A percentile compares a stretch with the other conserved stretches of the same genome.
Evolutionary conservation across 1,140 invertebrate species (phyloP).

Genomic region (Helicoverpa armigera): DNA sequence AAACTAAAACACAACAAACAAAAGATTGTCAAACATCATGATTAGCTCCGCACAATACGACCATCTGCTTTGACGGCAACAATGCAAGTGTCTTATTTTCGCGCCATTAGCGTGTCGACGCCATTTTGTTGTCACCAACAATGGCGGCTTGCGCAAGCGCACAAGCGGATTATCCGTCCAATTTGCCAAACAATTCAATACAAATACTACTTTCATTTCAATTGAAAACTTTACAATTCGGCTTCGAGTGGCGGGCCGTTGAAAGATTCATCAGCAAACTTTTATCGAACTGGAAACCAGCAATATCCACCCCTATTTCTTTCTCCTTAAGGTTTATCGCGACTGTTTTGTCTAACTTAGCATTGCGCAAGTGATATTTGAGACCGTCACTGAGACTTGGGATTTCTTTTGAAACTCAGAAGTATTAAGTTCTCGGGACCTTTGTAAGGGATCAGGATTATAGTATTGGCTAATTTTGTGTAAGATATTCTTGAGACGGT

Average conservation of each 20-base stretch:
- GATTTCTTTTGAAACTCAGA: conserved; percentile 57
- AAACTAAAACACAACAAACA: conserved; percentile 1
- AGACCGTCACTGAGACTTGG: conserved; percentile 65
- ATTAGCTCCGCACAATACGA: conserved; percentile 26
- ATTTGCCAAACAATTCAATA: conserved; percentile 67
- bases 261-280: conserved; percentile 42
- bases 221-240: conserved; percentile 61
- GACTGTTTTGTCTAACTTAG: neutral
- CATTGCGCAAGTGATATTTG: conserved; percentile 57
- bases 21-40: conserved; percentile 20
- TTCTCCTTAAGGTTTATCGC: neutral
- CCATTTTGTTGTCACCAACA: conserved; percentile 53
- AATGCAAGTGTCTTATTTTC: conserved; percentile 50
- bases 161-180: conserved; percentile 70
- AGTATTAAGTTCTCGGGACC: conserved; percentile 59
- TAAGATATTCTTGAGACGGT: conserved; percentile 29
- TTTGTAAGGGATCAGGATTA: conserved; percentile 47
- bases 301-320: conserved; percentile 26
- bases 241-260: conserved; percentile 66
- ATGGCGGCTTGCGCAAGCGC: conserved; percentile 56
- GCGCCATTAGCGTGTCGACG: conserved; percentile 46
- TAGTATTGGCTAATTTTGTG: conserved; percentile 39
- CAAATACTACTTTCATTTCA: conserved; percentile 50
- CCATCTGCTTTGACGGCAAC: conserved; percentile 35
- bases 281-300: conserved; percentile 4